Percentiles rank a stretch among this genome's conserved stretches.
These are phyloP conservation scores for Peromyscus nudipes DNA, from an alignment of 2,797 vertebrate species.

Conservation along the genomic window DNA sequence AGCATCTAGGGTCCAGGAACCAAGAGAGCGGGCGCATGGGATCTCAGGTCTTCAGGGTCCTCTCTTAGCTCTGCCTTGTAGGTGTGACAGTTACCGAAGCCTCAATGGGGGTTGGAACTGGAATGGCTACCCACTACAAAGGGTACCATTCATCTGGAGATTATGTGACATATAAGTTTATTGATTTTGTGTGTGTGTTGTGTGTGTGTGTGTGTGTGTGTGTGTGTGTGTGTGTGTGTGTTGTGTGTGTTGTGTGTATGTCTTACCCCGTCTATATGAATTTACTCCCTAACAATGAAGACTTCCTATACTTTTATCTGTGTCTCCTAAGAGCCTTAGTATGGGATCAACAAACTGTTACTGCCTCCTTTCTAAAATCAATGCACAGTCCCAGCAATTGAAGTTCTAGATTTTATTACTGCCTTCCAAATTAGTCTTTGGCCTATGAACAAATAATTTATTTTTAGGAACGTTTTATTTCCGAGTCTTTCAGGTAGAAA, in stretches of 20 bases:
- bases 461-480: constrained; percentile 34
- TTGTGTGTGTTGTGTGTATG: neutral
- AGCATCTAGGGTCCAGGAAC: too few relatives aligned
- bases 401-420: constrained; percentile 29
- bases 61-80: too few relatives aligned
- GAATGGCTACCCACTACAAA: too few relatives aligned
- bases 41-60: too few relatives aligned
- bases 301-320: neutral
- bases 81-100: too few relatives aligned
- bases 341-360: neutral
- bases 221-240: neutral
- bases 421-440: constrained; percentile 53
- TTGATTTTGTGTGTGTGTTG: neutral
- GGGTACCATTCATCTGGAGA: neutral
- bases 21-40: too few relatives aligned
- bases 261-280: neutral
- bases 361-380: constrained; percentile 43
- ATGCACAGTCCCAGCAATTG: neutral
- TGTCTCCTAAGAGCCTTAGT: neutral
- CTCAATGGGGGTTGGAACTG: too few relatives aligned
- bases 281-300: neutral
- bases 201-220: neutral
- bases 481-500: constrained; percentile 13
- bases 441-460: constrained; percentile 28
- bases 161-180: neutral